Evolutionary conservation across 2,797 vertebrate species (phyloP), one percentile per base, ranked within the genome.

Genomic region (Allobates femoralis): DNA sequence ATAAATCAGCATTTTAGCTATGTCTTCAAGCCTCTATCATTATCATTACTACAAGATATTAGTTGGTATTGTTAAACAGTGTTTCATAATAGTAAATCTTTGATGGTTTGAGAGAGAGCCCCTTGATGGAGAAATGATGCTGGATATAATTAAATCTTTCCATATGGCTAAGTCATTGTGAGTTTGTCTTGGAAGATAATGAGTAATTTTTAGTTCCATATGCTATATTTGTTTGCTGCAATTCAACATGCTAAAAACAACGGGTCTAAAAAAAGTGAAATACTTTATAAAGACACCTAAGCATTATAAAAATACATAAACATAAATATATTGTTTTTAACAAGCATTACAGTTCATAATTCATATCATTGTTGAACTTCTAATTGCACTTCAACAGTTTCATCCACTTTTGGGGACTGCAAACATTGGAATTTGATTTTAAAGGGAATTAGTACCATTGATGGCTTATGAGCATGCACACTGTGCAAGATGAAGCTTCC

Each of bases 131-230:
- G n/a, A 16, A 67, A 64, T 67, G 62, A 32, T 66, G n/a, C 23
- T 66, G 79, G 16, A 81, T 64, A 66, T 80, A 66, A 66, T 80
- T 51, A 81, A 81, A 81, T 81, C 46, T 81, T 81, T 81, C 79
- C 79, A 51, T 81, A 50, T 81, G 79, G 79, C 16, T 81, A 51
- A n/a, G 46, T 66, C 60, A 81, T 18, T 67, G 34, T 32, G 51
- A 67, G 62, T 80, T 80, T 66, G 66, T 66, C 37, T 80, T 30
- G 14, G 14, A 64, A 79, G 78, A 64, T 64, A 80, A 80, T 80
- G 79, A 81, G 60, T 62, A 46, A 81, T 66, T 81, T 81, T 67
- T 81, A 53, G 79, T 37, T 81, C n/a, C 67, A 30, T 30, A 23
- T 80, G 41, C 62, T 80, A 50, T 19, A 46, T 12, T 37, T 81